These are phyloP conservation scores for Tapirus indicus DNA, from an alignment of 2,797 vertebrate species.

Conservation along the genomic window DNA sequence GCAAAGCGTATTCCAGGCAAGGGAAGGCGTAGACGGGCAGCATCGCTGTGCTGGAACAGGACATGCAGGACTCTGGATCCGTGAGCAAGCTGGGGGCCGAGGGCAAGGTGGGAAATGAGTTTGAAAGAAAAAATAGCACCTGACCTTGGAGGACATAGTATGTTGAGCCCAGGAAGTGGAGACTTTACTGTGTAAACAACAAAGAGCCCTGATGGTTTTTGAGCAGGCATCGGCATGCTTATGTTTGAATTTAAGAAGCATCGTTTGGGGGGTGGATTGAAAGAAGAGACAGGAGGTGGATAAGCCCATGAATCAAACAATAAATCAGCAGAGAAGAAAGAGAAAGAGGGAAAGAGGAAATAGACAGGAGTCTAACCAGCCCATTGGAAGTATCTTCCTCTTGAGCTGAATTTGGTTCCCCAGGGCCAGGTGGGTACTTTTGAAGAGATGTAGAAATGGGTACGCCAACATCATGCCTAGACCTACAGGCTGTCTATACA, in stretches of 20 bases:
- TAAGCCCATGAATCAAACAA: not conserved
- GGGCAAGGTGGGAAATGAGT: not conserved
- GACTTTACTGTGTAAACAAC: not conserved
- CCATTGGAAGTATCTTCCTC: not conserved
- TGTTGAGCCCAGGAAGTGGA: not conserved
- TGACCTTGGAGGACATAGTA: not conserved
- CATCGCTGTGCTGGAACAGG: fast-evolving
- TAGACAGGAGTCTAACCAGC: not conserved
- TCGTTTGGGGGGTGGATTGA: not conserved
- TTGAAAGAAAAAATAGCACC: not conserved
- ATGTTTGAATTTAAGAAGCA: not conserved
- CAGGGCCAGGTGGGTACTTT: not conserved
- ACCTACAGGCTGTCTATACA: no score
- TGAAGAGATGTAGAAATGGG: not conserved
- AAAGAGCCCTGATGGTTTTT: not conserved
- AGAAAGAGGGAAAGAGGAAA: not conserved
- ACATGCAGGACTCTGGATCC: fast-evolving
- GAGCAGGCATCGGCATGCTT: not conserved
- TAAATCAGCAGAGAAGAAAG: not conserved
- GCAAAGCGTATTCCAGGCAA: not conserved
- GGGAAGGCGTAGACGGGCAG: not conserved
- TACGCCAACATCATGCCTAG: not conserved
- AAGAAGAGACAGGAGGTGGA: not conserved
- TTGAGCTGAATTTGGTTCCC: not conserved
- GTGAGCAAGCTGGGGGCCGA: fast-evolving